These are phyloP conservation scores for Psylliodes chrysocephalus DNA, from an alignment of 2,888 invertebrate species.

Conservation along the genomic window DNA sequence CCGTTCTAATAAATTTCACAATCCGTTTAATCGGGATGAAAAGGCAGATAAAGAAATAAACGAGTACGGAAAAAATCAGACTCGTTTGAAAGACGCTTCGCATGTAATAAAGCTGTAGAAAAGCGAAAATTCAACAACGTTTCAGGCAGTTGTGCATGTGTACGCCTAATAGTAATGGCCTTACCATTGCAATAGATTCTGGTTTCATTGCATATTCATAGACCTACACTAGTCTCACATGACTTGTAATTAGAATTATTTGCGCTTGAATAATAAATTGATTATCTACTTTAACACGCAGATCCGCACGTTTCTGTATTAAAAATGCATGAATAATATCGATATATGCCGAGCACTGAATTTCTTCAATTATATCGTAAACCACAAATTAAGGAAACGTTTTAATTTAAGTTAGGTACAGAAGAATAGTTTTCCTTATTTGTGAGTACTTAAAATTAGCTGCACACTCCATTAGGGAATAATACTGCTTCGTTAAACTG, in stretches of 20 bases:
- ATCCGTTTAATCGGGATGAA: background rate
- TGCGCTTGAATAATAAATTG: slow-evolving; percentile 59
- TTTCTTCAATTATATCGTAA: no score
- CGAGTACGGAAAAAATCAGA: slow-evolving; percentile 18
- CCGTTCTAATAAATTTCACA: slow-evolving; percentile 20
- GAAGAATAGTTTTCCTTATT: no score
- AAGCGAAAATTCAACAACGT: slow-evolving; percentile 37
- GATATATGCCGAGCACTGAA: background rate
- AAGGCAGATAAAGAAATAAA: slow-evolving; percentile 25
- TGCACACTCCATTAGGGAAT: no score
- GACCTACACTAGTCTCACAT: slow-evolving; percentile 60
- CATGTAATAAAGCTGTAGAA: slow-evolving; percentile 28
- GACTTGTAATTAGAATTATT: slow-evolving; percentile 62
- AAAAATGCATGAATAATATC: slow-evolving; percentile 8
- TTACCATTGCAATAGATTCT: slow-evolving; percentile 60
- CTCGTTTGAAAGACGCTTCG: slow-evolving; percentile 12
- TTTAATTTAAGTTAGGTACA: no score
- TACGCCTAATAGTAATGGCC: slow-evolving; percentile 59
- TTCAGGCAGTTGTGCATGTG: slow-evolving; percentile 39
- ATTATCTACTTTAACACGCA: slow-evolving; percentile 57
- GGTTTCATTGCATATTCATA: slow-evolving; percentile 62
- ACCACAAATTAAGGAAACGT: no score
- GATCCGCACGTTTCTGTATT: slow-evolving; percentile 29
- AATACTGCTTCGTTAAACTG: no score
- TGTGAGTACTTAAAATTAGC: no score